Evolutionary conservation across 2,113 vertebrate species (phyloP).

Genomic region (Microcebus griseorufus): DNA sequence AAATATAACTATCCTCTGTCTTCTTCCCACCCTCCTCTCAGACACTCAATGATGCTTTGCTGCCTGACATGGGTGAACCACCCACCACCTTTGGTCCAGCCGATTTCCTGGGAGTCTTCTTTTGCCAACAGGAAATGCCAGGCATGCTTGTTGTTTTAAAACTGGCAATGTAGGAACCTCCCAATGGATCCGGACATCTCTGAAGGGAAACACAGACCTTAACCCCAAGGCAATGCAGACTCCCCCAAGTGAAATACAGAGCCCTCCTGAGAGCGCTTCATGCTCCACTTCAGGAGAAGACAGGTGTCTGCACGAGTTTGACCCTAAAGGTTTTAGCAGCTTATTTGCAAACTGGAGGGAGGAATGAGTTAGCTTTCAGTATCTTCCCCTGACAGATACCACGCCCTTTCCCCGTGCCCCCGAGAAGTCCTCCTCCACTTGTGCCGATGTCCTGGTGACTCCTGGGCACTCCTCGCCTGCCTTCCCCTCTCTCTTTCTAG

Average conservation of each 20-base stretch:
- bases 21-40: not conserved
- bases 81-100: fast-evolving
- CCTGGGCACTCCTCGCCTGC: fast-evolving
- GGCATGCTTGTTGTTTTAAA: not conserved
- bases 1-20: fast-evolving
- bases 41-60: fast-evolving
- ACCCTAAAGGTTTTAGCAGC: fast-evolving
- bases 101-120: not conserved
- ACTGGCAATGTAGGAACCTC: not conserved
- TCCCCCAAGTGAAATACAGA: fast-evolving
- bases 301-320: not conserved
- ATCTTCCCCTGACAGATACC: not conserved
- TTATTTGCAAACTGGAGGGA: not conserved
- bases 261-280: not conserved
- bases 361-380: no score
- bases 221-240: no score
- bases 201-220: not conserved
- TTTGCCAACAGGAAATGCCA: not conserved
- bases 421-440: fast-evolving
- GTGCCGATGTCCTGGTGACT: fast-evolving
- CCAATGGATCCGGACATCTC: not conserved
- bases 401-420: no score
- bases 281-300: not conserved
- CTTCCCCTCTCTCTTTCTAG: not conserved
- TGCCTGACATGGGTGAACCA: not conserved